Conservation (phyloP, 2,797 vertebrate genomes). For the Amazona ochrocephala region DNA sequence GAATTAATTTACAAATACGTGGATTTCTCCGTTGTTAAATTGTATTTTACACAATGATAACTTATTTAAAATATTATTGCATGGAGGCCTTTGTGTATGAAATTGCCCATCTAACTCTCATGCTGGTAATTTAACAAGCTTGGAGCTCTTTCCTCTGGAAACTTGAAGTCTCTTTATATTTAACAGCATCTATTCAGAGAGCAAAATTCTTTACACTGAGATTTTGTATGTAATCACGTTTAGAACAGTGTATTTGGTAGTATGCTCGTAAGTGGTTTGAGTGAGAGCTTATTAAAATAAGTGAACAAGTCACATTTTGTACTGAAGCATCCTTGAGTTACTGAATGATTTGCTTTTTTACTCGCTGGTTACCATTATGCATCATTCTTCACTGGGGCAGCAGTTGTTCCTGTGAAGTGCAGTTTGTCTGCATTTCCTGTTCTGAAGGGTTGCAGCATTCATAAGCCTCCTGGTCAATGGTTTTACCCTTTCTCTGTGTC, state of each 20-base stretch:
- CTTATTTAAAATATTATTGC: background rate
- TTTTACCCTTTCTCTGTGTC: background rate
- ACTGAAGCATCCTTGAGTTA: background rate
- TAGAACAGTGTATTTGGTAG: background rate
- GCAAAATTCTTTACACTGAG: background rate
- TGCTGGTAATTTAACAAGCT: background rate
- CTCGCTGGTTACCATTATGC: background rate
- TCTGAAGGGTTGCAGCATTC: background rate
- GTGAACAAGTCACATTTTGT: background rate
- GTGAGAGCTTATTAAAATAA: background rate
- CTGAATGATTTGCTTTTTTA: background rate
- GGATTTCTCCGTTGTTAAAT: background rate
- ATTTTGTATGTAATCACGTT: background rate
- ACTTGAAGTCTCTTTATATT: background rate
- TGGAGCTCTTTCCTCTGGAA: background rate
- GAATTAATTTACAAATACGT: background rate
- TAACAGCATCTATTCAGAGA: background rate
- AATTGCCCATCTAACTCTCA: background rate
- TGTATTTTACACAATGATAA: background rate
- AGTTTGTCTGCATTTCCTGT: background rate
- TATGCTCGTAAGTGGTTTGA: background rate
- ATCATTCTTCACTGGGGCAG: background rate
- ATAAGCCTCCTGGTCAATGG: background rate
- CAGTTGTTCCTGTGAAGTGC: background rate
- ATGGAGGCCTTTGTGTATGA: background rate